phyloP scores from a whole-genome alignment of 2,888 invertebrate genomes.

The Pseudanteris insignis region DNA sequence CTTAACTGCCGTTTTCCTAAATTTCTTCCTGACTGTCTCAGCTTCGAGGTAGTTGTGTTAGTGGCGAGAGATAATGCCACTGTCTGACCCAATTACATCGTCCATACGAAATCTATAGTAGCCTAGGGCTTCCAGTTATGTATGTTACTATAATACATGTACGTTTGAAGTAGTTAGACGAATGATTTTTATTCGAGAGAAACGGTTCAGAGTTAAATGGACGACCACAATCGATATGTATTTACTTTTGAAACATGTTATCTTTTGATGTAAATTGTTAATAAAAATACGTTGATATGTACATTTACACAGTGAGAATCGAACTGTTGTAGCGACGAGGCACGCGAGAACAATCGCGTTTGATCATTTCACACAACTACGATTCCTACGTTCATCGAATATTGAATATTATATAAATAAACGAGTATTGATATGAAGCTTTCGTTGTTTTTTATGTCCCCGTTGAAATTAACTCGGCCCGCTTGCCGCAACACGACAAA shows the following conservation, averaged over 20 bases:
- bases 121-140: constrained; percentile 67
- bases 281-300: constrained; percentile 52
- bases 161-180: constrained; percentile 61
- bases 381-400: constrained; percentile 44
- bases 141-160: constrained; percentile 62
- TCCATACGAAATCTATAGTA: constrained; percentile 66
- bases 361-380: constrained; percentile 34
- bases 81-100: constrained; percentile 61
- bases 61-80: constrained; percentile 48
- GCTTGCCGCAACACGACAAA: background rate
- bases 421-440: constrained; percentile 28
- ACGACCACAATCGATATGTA: constrained; percentile 49
- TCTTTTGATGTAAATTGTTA: constrained; percentile 63
- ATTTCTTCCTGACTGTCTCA: constrained; percentile 38
- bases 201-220: constrained; percentile 16
- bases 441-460: background rate
- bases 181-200: constrained; percentile 58
- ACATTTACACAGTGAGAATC: constrained; percentile 34
- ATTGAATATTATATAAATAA: constrained; percentile 39
- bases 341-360: constrained; percentile 22
- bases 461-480: background rate
- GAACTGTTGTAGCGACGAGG: constrained; percentile 20
- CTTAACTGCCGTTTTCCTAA: constrained; percentile 33
- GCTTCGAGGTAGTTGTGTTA: constrained; percentile 42
- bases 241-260: constrained; percentile 61